phyloP scores from a whole-genome alignment of 1,140 invertebrate species.

The Watersipora subatra region DNA sequence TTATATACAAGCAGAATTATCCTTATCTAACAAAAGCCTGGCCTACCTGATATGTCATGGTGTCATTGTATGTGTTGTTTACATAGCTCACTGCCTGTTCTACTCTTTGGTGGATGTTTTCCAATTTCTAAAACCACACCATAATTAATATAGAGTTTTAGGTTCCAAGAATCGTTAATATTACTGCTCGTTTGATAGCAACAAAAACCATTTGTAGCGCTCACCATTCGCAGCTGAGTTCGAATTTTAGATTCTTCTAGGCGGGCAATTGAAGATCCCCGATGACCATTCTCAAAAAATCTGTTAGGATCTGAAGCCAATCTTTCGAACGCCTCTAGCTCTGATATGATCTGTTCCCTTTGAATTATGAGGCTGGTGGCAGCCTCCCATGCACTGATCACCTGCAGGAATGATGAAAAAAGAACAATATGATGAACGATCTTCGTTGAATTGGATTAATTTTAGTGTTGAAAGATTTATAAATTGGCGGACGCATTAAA shows the following conservation, averaged over 20 bases:
- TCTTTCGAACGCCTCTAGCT: constrained; percentile 39
- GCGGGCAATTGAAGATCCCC: constrained; percentile 30
- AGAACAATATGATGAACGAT: neutral
- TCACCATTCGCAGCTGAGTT: constrained; percentile 27
- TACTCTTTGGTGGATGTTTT: constrained; percentile 23
- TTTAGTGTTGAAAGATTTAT: too few species aligned
- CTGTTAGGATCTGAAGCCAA: constrained; percentile 38
- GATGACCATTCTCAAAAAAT: constrained; percentile 35
- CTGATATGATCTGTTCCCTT: constrained; percentile 27
- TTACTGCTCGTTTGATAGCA: neutral
- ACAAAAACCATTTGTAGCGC: neutral
- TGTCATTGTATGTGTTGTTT: constrained; percentile 23
- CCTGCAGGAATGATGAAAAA: constrained; percentile 23
- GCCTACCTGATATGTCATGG: constrained; percentile 33
- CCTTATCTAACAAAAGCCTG: too few species aligned
- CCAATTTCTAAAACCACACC: constrained; percentile 34
- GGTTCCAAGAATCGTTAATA: neutral
- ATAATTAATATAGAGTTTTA: too few species aligned
- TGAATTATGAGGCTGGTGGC: constrained; percentile 26
- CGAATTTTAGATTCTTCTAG: constrained; percentile 32
- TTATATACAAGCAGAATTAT: too few species aligned
- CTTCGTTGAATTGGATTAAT: too few species aligned
- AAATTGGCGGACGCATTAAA: too few species aligned
- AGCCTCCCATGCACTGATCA: constrained; percentile 33
- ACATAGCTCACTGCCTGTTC: constrained; percentile 24